phyloP scores from a whole-genome alignment of 1,140 invertebrate species.

The Platorchestia sp. region DNA sequence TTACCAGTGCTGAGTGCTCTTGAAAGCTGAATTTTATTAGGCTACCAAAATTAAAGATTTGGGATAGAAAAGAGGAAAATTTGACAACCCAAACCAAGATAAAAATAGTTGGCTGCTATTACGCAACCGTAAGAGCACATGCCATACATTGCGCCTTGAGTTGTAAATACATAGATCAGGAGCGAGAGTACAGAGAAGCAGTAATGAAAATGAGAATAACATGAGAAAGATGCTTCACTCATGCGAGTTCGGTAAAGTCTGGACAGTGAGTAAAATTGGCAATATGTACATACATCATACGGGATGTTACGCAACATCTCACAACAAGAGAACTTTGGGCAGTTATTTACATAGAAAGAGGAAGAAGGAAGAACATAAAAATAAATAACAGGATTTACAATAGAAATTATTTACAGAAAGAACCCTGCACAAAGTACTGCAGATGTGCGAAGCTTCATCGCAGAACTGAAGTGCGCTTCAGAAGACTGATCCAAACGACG shows the following conservation, averaged over 20 bases:
- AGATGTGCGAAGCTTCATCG: neutral
- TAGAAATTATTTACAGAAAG: neutral
- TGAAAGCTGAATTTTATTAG: no score
- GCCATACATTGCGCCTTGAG: neutral
- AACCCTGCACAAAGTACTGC: neutral
- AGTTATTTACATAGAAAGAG: neutral
- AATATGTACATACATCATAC: neutral
- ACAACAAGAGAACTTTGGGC: neutral
- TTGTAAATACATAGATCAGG: neutral
- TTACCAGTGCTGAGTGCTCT: no score
- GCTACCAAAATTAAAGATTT: no score
- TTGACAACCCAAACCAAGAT: no score
- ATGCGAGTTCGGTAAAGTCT: neutral
- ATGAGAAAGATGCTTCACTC: neutral
- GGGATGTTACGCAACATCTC: neutral
- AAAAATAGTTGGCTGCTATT: neutral
- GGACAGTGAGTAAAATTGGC: neutral
- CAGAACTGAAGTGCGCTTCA: neutral
- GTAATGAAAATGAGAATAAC: neutral
- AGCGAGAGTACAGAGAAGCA: neutral
- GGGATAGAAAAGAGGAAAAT: no score
- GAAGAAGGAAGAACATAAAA: neutral
- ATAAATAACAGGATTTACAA: constrained; percentile 10
- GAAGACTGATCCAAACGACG: neutral
- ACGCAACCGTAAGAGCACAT: neutral